Evolutionary conservation across 2,113 vertebrate species (phyloP), one percentile per base, ranked within the genome.

Genomic region (Takifugu flavidus): DNA sequence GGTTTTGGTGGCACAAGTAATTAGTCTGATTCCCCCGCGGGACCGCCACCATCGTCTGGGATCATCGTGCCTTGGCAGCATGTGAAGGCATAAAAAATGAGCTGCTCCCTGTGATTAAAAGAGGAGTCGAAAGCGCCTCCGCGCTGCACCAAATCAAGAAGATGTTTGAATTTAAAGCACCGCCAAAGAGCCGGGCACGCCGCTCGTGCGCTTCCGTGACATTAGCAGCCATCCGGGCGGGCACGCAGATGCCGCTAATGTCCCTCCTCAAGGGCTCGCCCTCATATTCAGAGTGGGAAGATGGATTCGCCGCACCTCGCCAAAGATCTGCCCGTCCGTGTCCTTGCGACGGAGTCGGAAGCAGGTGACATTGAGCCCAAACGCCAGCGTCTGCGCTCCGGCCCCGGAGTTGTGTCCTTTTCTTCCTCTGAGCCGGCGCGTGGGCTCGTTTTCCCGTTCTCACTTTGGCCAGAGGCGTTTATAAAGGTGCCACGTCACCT

Each of bases 1-100:
- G 72, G 26, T 74, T 73, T 68, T 72, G 67, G 75, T 82, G 75
- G 67, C 81, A 78, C 67, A 63, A 66, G 34, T 66, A 77, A 86
- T 88, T 85, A 86, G 75, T 62, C 67, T 77, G 80, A 84, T 80
- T 85, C 77, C 82, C 74, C 82, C 69, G 4, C 12, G 67, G 34
- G 77, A 67, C 69, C 31, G 53, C 56, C 56, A 53, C 59, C 52
- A 58, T 53, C 50, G 58, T 59, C 71, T 72, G 73, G 31, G 27
- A 69, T 83, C 67, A 67, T 73, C 61, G 65, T 25, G n/a, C 64
- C 65, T 49, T 67, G 56, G 15, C 34, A 44, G 44, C 20, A 1
- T 55, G 25, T 67, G 47, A 74, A 78, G 67, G 53, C 28, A 27
- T 29, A 10, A 59, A 52, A 69, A 78, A 63, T 49, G 13, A 76